Conservation (phyloP, 2,888 invertebrate genomes). For the Scaeva pyrastri region DNA sequence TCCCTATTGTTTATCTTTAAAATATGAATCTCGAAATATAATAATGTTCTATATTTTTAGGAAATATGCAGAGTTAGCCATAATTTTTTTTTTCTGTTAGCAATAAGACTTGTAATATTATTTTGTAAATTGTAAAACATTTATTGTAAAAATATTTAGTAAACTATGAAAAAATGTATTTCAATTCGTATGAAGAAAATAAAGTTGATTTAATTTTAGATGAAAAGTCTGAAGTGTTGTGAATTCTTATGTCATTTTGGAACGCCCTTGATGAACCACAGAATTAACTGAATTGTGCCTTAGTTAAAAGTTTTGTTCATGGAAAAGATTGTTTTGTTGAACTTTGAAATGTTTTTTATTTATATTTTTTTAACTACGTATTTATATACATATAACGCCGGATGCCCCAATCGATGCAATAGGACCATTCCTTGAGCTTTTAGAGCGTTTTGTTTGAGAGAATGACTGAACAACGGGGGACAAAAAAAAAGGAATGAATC, state of each 20-base stretch:
- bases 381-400: too few relatives aligned
- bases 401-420: too few relatives aligned
- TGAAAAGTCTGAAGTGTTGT: background rate
- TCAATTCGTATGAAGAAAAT: conserved; percentile 1
- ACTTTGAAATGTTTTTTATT: too few relatives aligned
- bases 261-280: background rate
- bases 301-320: too few relatives aligned
- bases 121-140: conserved; percentile 53
- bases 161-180: background rate
- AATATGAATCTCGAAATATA: conserved; percentile 56
- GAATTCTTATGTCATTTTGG: background rate
- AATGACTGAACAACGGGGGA: too few relatives aligned
- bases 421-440: too few relatives aligned
- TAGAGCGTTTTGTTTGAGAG: too few relatives aligned
- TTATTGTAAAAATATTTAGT: conserved; percentile 24
- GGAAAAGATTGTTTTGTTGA: too few relatives aligned
- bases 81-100: conserved; percentile 37
- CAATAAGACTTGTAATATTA: conserved; percentile 52
- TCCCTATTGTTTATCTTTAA: conserved; percentile 33
- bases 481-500: too few relatives aligned
- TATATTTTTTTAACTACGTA: too few relatives aligned
- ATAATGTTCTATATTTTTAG: conserved; percentile 21
- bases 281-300: too few relatives aligned
- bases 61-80: conserved; percentile 53
- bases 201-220: conserved; percentile 5